These are phyloP conservation scores for Papilio machaon DNA, from an alignment of 1,140 invertebrate genomes.

Conservation along the genomic window DNA sequence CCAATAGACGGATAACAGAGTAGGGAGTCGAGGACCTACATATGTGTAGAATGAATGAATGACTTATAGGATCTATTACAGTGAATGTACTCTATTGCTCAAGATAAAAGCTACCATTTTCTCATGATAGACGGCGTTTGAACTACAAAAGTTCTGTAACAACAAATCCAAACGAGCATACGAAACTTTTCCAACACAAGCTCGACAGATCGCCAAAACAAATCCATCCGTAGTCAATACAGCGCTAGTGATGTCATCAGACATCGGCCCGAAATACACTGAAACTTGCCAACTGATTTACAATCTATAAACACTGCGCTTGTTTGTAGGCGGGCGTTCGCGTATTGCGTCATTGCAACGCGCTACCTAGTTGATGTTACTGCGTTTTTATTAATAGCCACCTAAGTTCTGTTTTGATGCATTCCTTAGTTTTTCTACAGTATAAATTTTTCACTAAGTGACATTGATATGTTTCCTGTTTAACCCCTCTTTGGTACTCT, in stretches of 20 bases:
- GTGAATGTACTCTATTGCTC: no score
- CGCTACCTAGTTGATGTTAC: constrained; percentile 25
- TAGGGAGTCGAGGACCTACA: no score
- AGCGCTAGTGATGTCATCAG: constrained; percentile 26
- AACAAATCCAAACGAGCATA: neutral
- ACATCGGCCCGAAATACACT: constrained; percentile 15
- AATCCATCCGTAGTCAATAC: constrained; percentile 24
- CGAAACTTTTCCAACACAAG: neutral
- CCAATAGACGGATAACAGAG: no score
- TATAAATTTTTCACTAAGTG: neutral
- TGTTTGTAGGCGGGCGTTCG: constrained; percentile 25
- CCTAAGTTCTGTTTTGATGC: constrained; percentile 20
- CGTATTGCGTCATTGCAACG: constrained; percentile 23
- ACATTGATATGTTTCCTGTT: neutral
- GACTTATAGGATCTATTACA: no score
- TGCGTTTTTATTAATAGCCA: constrained; percentile 20
- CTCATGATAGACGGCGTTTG: neutral
- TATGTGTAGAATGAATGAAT: no score
- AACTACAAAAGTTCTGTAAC: neutral
- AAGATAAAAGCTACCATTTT: neutral
- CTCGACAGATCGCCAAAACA: constrained; percentile 1
- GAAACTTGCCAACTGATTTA: constrained; percentile 34
- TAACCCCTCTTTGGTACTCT: no score
- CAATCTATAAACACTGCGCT: constrained; percentile 20
- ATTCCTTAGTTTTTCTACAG: neutral